These are phyloP conservation scores for Trissolcus japonicus DNA, from an alignment of 2,888 invertebrate genomes.

Conservation along the genomic window DNA sequence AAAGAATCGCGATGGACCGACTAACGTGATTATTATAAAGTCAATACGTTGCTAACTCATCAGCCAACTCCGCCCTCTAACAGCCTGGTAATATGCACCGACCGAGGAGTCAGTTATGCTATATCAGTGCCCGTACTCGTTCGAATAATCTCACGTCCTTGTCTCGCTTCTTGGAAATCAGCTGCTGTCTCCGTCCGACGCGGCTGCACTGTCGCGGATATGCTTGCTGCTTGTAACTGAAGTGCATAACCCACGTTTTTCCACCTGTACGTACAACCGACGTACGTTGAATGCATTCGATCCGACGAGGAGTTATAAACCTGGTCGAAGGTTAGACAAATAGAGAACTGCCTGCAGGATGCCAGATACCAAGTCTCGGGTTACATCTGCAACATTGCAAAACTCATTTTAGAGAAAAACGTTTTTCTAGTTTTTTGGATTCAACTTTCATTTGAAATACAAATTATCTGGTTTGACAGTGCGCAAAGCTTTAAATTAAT, in stretches of 20 bases:
- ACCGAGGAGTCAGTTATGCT: slow-evolving; percentile 74
- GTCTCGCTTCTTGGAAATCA: slow-evolving; percentile 12
- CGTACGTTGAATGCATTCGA: slow-evolving; percentile 43
- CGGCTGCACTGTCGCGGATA: slow-evolving; percentile 47
- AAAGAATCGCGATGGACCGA: slow-evolving; percentile 62
- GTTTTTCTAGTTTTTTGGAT: not conserved
- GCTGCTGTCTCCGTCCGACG: slow-evolving; percentile 21
- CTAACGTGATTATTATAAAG: slow-evolving; percentile 77
- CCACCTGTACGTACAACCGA: slow-evolving; percentile 37
- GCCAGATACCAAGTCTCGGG: not conserved
- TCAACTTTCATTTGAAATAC: not conserved
- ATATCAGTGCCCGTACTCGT: slow-evolving; percentile 63
- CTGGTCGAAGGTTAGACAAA: slow-evolving; percentile 54
- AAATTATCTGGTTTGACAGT: slow-evolving; percentile 13
- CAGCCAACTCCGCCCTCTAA: slow-evolving; percentile 76
- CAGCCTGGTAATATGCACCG: slow-evolving; percentile 75
- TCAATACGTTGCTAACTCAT: slow-evolving; percentile 77
- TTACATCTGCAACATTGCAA: not conserved
- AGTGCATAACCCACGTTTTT: slow-evolving; percentile 52
- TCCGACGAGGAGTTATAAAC: slow-evolving; percentile 31
- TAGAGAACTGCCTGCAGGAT: slow-evolving; percentile 29
- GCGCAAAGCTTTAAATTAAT: slow-evolving; percentile 25
- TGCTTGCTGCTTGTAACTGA: slow-evolving; percentile 35
- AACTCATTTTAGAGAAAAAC: too few species aligned
- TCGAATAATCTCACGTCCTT: slow-evolving; percentile 42